These are phyloP conservation scores for Lasioglossum calceatum DNA, from an alignment of 2,888 invertebrate species.

Conservation along the genomic window DNA sequence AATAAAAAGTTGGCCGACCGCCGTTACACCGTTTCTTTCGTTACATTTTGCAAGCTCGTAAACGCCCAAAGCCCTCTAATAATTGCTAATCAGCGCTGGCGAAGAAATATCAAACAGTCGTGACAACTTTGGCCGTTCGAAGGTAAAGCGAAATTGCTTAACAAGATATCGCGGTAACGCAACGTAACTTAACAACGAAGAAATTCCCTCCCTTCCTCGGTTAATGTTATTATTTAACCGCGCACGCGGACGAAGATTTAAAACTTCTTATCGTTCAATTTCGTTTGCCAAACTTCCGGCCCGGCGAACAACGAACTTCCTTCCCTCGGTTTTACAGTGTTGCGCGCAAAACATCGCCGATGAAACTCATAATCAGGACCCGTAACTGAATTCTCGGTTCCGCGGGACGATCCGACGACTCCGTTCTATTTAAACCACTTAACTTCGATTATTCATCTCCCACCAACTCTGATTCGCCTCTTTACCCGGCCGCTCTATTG, in stretches of 20 bases:
- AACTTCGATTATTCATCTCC: neutral
- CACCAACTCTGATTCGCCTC: neutral
- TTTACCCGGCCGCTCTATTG: neutral
- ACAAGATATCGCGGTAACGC: neutral
- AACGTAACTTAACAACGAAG: conserved; percentile 4
- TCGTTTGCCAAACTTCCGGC: conserved; percentile 22
- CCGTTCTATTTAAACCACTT: neutral
- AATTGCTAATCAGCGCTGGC: neutral
- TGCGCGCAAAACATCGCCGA: conserved; percentile 11
- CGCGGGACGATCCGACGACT: neutral
- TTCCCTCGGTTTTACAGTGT: neutral
- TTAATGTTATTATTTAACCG: conserved; percentile 39
- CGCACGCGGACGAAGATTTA: conserved; percentile 17
- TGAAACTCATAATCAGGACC: conserved; percentile 22
- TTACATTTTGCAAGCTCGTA: neutral
- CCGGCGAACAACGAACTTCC: conserved; percentile 12
- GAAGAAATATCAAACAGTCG: neutral
- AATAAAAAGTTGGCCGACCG: neutral
- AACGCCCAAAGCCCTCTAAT: neutral
- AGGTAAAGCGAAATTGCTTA: neutral
- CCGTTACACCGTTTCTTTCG: neutral
- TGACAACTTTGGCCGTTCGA: conserved; percentile 5
- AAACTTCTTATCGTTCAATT: conserved; percentile 49
- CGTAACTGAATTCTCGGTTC: neutral
- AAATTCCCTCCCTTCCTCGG: neutral